Evolutionary conservation across 2,888 invertebrate species (phyloP), one percentile per base, ranked within the genome.

Genomic region (Meiosimyza decipiens): DNA sequence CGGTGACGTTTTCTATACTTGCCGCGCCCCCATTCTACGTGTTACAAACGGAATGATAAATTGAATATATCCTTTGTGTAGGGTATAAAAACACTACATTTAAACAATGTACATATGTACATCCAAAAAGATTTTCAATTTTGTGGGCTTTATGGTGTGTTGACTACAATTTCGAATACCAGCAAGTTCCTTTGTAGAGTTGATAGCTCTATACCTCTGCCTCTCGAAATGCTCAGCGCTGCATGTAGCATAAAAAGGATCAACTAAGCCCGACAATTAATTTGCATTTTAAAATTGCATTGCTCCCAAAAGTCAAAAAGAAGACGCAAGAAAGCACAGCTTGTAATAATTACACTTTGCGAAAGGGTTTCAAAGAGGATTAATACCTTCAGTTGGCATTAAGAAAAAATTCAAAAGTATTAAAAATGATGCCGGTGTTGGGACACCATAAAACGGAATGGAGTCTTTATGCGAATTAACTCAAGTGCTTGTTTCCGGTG

Each of bases 251-350:
- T 73, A 40, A 71, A 71, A 67, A 75, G 70, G 54, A 54, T 72
- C 62, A 71, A 70, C 71, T 66, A 51, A 52, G 57, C 68, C 62
- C 73, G 71, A 80, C 84, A 84, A 84, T 84, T 84, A 84, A 84
- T 84, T 84, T 84, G 82, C 84, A 84, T 84, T 82, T 82, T 80
- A 77, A 84, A 84, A 84, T 82, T 82, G 82, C 82, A 82, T 76
- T 73, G 73, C 75, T 75, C 73, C 71, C 75, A 65, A 74, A 76
- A 50, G 47, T n/a, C 64, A 50, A 13, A 16, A 52, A 22, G 33
- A 59, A 63, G 15, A 0, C 3, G 33, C 7, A 60, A 49, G 49
- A 51, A 66, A 62, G 63, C 63, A 67, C 75, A 74, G 70, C 71
- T 75, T 73, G 71, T 59, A 68, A 64, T 73, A 75, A 73, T 73